Base-by-base conservation (phyloP, 92 coral and sea anemone genomes). In the Bergia puertoricense region DNA sequence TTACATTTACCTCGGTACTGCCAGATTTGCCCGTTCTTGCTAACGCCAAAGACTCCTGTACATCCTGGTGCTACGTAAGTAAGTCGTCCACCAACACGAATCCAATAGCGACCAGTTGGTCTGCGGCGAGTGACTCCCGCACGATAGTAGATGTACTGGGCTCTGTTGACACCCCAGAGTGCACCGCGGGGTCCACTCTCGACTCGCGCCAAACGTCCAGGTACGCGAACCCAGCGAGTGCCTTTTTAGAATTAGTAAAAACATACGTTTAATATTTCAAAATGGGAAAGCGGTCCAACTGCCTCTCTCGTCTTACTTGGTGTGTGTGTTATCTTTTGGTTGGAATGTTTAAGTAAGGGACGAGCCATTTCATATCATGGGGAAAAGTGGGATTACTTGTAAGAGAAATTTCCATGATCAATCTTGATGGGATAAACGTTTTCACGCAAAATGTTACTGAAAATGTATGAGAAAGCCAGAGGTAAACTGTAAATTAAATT, bases 141-240 rank as follows among this genome's bases (percentile, higher is more conserved):
- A 59, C 86, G 86, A 30, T 82, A 82, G 62, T 82, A 82, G 42
- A 82, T 45, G 36, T 82, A 82, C 2, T 44, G 16, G 37, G 62
- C 39, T 45, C 14, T 43, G 11, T 23, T 82, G 38, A 23, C 57
- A 15, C 86, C 86, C 86, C 86, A 82, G 16, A 82, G 42, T 82
- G 86, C 77, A 23, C 86, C 86, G 18, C 42, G 73, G 4, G 86
- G 86, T 22, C 86, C 86, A 45, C 86, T 82, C 86, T 82, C 86
- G 16, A 82, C 76, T 82, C 86, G 72, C 4, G 42, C 76, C 77
- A 82, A 82, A 45, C 76, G 86, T 82, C 86, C 86, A 68, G 86
- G 76, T 9, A 67, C 56, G 9, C 86, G 86, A 37, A 30, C 59
- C 86, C 86, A 82, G 7, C 43, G 30, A 22, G 51, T 65, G 42